phyloP scores from a whole-genome alignment of 2,888 invertebrate species.

The Pollenia griseotomentosa region DNA sequence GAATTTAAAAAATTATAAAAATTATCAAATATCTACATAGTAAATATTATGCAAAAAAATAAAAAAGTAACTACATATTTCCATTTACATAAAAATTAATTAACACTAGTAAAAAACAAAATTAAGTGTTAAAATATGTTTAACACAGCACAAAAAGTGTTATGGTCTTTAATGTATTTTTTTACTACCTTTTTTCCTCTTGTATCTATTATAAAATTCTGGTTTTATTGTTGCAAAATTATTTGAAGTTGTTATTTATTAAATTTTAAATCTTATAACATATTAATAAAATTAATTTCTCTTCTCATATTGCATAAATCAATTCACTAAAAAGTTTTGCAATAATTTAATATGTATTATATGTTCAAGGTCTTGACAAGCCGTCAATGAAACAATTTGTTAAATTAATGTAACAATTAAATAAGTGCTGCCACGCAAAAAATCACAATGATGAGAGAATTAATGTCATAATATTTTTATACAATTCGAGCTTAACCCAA shows the following conservation, averaged over 20 bases:
- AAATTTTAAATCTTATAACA: neutral
- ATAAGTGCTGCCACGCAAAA: constrained; percentile 25
- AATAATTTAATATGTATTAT: too few species aligned
- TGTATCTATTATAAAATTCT: neutral
- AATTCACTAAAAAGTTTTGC: neutral
- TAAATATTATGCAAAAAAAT: neutral
- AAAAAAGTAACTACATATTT: neutral
- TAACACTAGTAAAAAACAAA: neutral
- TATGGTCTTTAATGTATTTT: neutral
- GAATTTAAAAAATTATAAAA: neutral
- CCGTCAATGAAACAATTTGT: neutral
- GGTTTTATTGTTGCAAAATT: neutral
- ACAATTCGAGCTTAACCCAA: neutral
- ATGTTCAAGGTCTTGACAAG: too few species aligned
- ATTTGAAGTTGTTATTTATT: neutral
- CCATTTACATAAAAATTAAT: constrained; percentile 32
- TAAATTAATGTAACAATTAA: constrained; percentile 31
- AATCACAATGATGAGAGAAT: neutral
- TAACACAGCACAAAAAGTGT: neutral
- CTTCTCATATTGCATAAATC: constrained; percentile 10
- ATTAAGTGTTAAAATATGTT: neutral
- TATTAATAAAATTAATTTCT: neutral
- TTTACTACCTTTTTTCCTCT: neutral
- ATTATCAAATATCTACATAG: neutral
- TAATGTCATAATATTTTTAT: constrained; percentile 50